phyloP scores from a whole-genome alignment of 2,797 vertebrate genomes.

The Rhynchonycteris naso region DNA sequence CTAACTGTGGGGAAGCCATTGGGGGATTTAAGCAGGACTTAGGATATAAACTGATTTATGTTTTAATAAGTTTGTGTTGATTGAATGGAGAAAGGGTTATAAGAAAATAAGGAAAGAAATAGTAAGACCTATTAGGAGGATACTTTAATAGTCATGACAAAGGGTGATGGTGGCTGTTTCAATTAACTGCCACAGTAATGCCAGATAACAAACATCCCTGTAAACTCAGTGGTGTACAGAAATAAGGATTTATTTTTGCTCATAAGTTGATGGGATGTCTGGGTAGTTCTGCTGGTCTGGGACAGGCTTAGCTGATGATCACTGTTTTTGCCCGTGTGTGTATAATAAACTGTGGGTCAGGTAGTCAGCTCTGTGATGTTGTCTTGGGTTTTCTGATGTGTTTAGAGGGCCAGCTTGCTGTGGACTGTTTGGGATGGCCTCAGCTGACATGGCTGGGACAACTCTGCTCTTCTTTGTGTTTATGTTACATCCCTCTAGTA shows the following conservation, averaged over 20 bases:
- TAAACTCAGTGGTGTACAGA: neutral
- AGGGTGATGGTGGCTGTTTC: neutral
- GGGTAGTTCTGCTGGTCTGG: neutral
- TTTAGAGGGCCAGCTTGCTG: neutral
- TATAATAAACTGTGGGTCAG: neutral
- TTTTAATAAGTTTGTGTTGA: constrained; percentile 3
- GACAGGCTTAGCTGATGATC: neutral
- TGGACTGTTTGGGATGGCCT: neutral
- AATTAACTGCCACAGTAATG: neutral
- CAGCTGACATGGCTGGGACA: neutral
- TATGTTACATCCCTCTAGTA: neutral
- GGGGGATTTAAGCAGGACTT: neutral
- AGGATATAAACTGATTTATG: neutral
- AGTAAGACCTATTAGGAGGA: neutral
- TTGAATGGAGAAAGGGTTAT: neutral
- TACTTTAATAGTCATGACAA: neutral
- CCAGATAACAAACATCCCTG: neutral
- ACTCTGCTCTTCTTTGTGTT: neutral
- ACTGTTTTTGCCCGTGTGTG: neutral
- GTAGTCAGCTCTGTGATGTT: neutral
- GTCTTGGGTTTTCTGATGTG: neutral
- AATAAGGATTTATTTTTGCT: neutral
- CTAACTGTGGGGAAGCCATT: neutral
- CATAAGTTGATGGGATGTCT: neutral
- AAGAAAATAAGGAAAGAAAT: neutral